These are phyloP conservation scores for Leucoraja erinaceus DNA, from an alignment of 2,113 vertebrate species.

Conservation along the genomic window DNA sequence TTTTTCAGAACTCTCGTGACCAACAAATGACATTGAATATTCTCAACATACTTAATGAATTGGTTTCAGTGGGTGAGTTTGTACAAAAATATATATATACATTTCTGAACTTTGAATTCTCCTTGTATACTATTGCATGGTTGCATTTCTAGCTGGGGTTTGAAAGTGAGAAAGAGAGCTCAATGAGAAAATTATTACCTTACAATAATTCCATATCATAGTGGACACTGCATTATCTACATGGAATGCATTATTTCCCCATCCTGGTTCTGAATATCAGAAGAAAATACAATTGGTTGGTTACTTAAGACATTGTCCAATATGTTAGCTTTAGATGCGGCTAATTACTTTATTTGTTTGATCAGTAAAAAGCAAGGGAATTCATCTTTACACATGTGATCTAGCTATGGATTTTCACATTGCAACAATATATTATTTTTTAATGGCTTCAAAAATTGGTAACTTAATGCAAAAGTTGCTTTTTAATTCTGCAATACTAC, in stretches of 20 bases:
- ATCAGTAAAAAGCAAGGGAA: background rate
- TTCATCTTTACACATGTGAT: background rate
- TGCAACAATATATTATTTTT: background rate
- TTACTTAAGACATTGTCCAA: constrained; percentile 3
- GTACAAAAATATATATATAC: background rate
- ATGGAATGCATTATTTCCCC: background rate
- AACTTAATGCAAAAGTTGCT: background rate
- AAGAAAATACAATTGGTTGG: background rate
- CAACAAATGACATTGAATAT: constrained; percentile 82
- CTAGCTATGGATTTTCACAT: background rate
- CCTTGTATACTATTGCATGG: background rate
- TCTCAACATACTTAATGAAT: constrained; percentile 80
- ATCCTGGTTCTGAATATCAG: background rate
- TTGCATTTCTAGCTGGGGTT: background rate
- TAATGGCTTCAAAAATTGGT: background rate
- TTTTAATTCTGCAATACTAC: no score
- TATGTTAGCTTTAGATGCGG: background rate
- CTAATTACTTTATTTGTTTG: background rate
- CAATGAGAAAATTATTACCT: background rate
- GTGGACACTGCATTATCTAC: background rate
- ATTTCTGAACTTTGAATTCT: constrained; percentile 24
- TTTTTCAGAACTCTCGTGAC: constrained; percentile 80
- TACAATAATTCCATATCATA: background rate
- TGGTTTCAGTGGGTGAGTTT: constrained; percentile 80
- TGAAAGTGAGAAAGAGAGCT: background rate